Percentiles rank a stretch among this genome's conserved stretches.
Evolutionary conservation across 2,797 vertebrate genomes (phyloP).

Genomic region (Brotula barbata): DNA sequence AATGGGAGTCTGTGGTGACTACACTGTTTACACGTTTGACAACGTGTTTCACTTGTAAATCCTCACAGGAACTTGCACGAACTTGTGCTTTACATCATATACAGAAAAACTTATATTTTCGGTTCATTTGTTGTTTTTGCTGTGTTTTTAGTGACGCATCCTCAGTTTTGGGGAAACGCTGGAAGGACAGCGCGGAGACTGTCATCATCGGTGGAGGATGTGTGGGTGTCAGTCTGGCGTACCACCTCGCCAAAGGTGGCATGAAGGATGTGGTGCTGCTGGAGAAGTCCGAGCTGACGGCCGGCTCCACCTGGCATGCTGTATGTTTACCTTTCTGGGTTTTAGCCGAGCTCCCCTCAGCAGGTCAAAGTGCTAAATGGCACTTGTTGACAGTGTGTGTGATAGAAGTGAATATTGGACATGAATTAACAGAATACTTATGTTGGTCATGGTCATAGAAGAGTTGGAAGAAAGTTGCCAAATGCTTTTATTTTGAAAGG

Average conservation of each 20-base stretch:
- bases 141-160: slow-evolving; percentile 40
- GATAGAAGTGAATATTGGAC: too few species aligned
- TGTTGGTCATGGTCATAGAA: too few species aligned
- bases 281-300: slow-evolving; percentile 96
- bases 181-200: slow-evolving; percentile 91
- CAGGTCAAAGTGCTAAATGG: too few species aligned
- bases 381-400: too few species aligned
- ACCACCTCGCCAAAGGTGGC: slow-evolving; percentile 93
- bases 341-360: too few species aligned
- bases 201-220: slow-evolving; percentile 96
- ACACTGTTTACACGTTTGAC: neutral
- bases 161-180: slow-evolving; percentile 72
- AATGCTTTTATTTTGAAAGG: too few species aligned
- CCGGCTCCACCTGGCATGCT: slow-evolving; percentile 98
- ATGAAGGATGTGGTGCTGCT: slow-evolving; percentile 93
- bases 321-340: slow-evolving; percentile 79
- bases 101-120: too few species aligned
- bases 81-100: too few species aligned
- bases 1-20: too few species aligned
- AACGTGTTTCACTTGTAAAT: neutral
- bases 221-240: slow-evolving; percentile 91
- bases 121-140: neutral
- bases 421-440: too few species aligned
- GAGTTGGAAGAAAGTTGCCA: too few species aligned
- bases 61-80: too few species aligned